Evolutionary conservation across 2,113 vertebrate species (phyloP).

Genomic region (Parus major): DNA sequence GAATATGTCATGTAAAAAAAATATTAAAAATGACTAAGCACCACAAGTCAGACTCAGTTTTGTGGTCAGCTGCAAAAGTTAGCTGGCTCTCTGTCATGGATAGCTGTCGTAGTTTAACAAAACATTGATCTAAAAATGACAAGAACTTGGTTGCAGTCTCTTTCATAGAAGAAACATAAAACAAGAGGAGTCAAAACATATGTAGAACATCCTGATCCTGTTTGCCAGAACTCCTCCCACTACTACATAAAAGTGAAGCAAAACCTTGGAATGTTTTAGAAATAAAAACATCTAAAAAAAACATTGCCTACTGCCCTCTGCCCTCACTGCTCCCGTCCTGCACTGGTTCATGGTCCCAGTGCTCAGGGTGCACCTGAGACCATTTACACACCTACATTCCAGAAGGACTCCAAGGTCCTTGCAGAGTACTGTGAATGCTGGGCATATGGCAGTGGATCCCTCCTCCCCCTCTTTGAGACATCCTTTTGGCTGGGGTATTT

Average conservation of each 20-base stretch:
- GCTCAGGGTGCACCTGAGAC: background rate
- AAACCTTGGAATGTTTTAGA: background rate
- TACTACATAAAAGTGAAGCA: background rate
- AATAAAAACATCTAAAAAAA: background rate
- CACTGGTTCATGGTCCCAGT: background rate
- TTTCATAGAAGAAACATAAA: conserved; percentile 60
- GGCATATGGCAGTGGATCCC: background rate
- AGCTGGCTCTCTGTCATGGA: conserved; percentile 57
- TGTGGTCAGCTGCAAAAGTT: conserved; percentile 67
- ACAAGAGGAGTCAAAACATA: conserved; percentile 65
- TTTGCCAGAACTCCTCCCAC: conserved; percentile 61
- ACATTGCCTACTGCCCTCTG: background rate
- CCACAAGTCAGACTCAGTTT: conserved; percentile 44
- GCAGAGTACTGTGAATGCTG: background rate
- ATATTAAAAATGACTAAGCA: conserved; percentile 58
- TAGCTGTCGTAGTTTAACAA: conserved; percentile 63
- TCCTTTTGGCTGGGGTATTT: conserved; percentile 48
- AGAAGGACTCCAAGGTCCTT: background rate
- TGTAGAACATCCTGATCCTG: conserved; percentile 35
- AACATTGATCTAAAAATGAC: conserved; percentile 69
- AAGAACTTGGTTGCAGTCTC: conserved; percentile 63
- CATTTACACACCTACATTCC: background rate
- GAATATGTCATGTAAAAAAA: background rate
- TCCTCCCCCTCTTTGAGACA: conserved; percentile 15
- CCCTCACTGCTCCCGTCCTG: background rate